These are phyloP conservation scores for Lathamus discolor DNA, from an alignment of 2,113 vertebrate genomes.

Conservation along the genomic window DNA sequence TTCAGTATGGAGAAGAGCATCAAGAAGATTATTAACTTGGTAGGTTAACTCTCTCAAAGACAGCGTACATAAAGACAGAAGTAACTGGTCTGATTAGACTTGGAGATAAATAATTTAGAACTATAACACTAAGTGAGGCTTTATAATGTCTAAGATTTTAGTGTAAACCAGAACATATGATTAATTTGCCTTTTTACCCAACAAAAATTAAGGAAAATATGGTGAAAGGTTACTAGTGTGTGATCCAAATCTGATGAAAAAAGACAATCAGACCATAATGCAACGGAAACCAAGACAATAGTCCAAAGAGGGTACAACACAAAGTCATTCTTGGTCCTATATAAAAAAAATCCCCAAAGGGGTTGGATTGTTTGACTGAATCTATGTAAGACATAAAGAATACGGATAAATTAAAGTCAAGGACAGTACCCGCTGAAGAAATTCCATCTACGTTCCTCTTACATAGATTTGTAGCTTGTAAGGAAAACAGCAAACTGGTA, in stretches of 20 bases:
- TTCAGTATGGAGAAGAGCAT: neutral
- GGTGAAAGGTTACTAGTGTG: neutral
- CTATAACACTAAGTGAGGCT: neutral
- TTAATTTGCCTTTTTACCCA: neutral
- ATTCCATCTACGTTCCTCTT: neutral
- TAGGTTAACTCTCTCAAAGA: neutral
- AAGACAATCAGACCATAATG: neutral
- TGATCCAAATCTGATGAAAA: neutral
- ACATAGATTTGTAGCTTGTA: neutral
- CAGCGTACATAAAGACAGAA: neutral
- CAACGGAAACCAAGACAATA: slow-evolving; percentile 15
- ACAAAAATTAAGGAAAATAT: neutral
- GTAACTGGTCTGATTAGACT: neutral
- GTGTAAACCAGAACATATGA: neutral
- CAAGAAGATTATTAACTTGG: neutral
- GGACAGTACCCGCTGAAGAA: neutral
- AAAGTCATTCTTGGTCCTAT: neutral
- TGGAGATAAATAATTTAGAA: neutral
- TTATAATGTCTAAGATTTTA: neutral
- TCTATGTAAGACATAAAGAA: neutral
- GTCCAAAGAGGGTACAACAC: neutral
- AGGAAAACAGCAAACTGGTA: neutral
- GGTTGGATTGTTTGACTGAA: neutral
- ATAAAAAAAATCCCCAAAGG: neutral
- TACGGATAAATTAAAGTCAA: neutral